Percentiles rank a stretch among this genome's conserved stretches.
Evolutionary conservation across 23 tunicate species (phyloP).

Genomic region (Botrylloides violaceus): DNA sequence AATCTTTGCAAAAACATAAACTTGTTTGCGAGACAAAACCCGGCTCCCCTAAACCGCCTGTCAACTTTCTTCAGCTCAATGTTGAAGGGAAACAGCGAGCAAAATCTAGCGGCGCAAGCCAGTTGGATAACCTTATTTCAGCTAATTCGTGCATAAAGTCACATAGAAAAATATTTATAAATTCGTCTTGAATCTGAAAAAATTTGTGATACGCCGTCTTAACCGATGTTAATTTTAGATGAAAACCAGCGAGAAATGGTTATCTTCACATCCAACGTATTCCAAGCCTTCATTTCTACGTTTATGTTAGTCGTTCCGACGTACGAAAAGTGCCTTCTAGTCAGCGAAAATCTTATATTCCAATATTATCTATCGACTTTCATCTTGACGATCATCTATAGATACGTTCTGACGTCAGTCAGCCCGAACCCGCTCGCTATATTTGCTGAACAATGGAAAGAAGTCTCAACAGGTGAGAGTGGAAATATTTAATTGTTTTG

Average conservation of each 20-base stretch:
- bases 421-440: conserved; percentile 14
- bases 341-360: neutral
- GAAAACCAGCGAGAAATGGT: neutral
- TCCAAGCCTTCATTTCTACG: conserved; percentile 8
- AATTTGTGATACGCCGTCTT: neutral
- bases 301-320: conserved; percentile 20
- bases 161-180: too few species aligned
- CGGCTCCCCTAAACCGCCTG: too few species aligned
- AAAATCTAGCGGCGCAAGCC: too few species aligned
- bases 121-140: too few species aligned
- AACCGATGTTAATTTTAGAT: neutral
- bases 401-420: neutral
- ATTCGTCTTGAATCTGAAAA: too few species aligned
- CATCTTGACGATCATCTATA: neutral
- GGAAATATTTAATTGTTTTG: too few species aligned
- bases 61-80: too few species aligned
- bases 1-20: too few species aligned
- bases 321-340: conserved; percentile 5
- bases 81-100: too few species aligned
- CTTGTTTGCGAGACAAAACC: too few species aligned
- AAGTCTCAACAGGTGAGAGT: neutral
- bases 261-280: neutral
- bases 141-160: neutral
- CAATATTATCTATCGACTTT: conserved; percentile 18
- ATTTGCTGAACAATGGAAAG: conserved; percentile 3